Base-by-base conservation (phyloP, 2,888 invertebrate genomes). In the Clitarchus hookeri region DNA sequence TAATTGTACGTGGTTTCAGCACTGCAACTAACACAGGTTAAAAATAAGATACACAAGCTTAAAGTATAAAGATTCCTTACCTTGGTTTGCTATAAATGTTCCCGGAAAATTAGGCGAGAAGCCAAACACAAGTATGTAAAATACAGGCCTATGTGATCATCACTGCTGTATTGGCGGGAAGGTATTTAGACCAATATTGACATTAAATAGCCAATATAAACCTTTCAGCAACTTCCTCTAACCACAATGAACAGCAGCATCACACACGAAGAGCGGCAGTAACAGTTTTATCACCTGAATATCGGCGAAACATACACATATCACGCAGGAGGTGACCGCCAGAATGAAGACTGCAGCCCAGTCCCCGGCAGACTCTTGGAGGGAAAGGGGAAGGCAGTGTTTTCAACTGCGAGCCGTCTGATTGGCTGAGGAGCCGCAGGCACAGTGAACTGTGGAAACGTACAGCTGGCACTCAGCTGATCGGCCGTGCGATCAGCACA, bases 391-490 rank as follows among this genome's bases (percentile, higher is more conserved):
- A 86, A 44, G 86, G 86, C 83, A 12, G 83, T 83, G 84, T 85
- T 87, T 86, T 65, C 83, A 84, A 44, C 77, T 65, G 26, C 82
- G 53, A 9, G 84, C 48, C 19, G 44, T 78, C 54, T 86, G 84
- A 87, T 87, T 87, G 87, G 87, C 79, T 77, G 84, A 84, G 27
- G 48, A 25, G 65, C 25, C 53, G 78, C 48, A 84, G 78, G 25
- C 82, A 83, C 77, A 26, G 83, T 84, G 44, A 83, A 85, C 65
- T 83, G 85, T 87, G 36, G 84, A 83, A 85, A 16, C 87, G 1
- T 90, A 90, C 91, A 91, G 91, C 91, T 91, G 91, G 91, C 90
- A 89, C 91, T 91, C 91, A 91, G 91, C 91, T 91, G 91, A 91
- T 91, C 88, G 85, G n/a, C 27, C 82, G 83, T 26, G 48, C 85